Base-by-base conservation (phyloP, 2,113 vertebrate species). In the Tautogolabrus adspersus region DNA sequence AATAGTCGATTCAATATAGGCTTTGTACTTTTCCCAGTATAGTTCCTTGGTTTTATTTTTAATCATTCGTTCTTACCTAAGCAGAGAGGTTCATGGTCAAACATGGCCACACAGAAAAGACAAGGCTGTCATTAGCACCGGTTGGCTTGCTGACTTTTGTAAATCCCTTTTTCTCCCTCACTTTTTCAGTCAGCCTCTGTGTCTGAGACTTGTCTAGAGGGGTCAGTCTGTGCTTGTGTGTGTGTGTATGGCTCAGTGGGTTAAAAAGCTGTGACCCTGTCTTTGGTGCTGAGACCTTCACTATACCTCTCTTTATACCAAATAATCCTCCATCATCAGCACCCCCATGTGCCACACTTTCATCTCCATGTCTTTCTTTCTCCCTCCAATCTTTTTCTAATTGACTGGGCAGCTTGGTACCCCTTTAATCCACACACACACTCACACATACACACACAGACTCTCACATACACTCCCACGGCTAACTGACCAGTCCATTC, bases 281-380 rank as follows among this genome's bases (percentile, higher is more conserved):
- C 61, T 78, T 75, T 66, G 54, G 69, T 77, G 65, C 40, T 30
- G 58, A 79, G 75, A 68, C 61, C 30, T 75, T 81, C 56, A 26
- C 80, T 76, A 78, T 75, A 61, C 55, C 8, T 69, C 68, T 67
- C 40, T 63, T 59, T 60, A 77, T 76, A 57, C 79, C 38, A 65
- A 67, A 49, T 89, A 93, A 91, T 87, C 88, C 87, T 85, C 84
- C 47, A 58, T 84, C 79, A 89, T 90, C 84, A 78, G 77, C 84
- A 73, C 83, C 81, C 83, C 81, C 58, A 6, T 51, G 46, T 23
- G 44, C 60, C 72, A 81, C 44, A 44, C 90, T 90, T 92, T 91
- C 79, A 90, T 90, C 91, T 86, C 70, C 67, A 64, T 73, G 84
- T 63, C 69, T 74, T 47, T 52, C 77, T 77, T 21, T 34, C 70